Evolutionary conservation across 2,888 invertebrate species (phyloP).

Genomic region (Brachypterus glaber): DNA sequence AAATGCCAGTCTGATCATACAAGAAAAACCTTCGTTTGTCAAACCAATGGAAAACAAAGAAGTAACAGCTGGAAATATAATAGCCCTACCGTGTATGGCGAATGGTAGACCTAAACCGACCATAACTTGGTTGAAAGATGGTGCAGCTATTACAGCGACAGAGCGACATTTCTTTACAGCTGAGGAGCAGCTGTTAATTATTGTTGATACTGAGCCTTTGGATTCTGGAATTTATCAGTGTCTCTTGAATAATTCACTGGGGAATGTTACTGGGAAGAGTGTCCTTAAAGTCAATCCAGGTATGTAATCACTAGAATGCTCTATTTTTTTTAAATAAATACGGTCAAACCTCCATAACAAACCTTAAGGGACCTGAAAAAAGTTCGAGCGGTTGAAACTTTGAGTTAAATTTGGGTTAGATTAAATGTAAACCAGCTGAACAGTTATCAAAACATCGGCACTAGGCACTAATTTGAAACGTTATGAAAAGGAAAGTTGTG

Average conservation of each 20-base stretch:
- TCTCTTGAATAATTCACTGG: slow-evolving; percentile 78
- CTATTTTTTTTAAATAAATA: no score
- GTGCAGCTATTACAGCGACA: slow-evolving; percentile 57
- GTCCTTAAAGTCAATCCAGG: slow-evolving; percentile 61
- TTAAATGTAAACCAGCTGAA: no score
- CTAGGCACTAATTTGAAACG: no score
- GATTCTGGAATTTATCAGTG: slow-evolving; percentile 88
- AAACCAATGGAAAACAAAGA: slow-evolving; percentile 80
- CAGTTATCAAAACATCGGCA: no score
- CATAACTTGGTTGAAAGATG: slow-evolving; percentile 80
- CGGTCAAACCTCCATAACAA: no score
- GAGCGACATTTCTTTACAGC: slow-evolving; percentile 81
- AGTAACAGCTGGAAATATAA: slow-evolving; percentile 69
- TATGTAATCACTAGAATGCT: no score
- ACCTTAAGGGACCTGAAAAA: no score
- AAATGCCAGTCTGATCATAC: slow-evolving; percentile 76
- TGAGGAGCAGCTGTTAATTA: slow-evolving; percentile 79
- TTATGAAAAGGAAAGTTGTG: no score
- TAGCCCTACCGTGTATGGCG: slow-evolving; percentile 81
- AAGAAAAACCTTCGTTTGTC: slow-evolving; percentile 78
- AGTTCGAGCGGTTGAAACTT: no score
- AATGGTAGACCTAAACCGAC: slow-evolving; percentile 75
- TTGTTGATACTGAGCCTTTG: slow-evolving; percentile 64
- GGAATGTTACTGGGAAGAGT: slow-evolving; percentile 63
- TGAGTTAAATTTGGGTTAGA: no score